phyloP scores from a whole-genome alignment of 2,888 invertebrate genomes.

The Tetheella fluctuosa region DNA sequence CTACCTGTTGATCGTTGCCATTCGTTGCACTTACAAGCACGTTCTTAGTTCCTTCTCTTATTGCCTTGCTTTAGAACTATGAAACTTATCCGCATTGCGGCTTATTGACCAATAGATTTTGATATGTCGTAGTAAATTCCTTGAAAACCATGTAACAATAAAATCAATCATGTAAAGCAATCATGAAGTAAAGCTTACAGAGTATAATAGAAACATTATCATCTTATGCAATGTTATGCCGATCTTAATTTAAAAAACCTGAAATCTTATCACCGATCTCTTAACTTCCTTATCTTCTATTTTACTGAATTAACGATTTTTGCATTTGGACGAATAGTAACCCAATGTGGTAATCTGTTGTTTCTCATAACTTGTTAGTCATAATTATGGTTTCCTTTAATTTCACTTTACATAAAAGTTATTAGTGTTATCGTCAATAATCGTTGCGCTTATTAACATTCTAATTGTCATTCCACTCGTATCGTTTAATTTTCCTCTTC shows the following conservation, averaged over 20 bases:
- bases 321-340: too few species aligned
- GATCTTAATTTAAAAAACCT: background rate
- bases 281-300: too few species aligned
- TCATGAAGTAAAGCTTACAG: too few species aligned
- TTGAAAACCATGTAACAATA: background rate
- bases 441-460: too few species aligned
- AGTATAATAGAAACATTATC: background rate
- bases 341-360: too few species aligned
- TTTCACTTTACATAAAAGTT: too few species aligned
- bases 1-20: background rate
- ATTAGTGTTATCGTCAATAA: too few species aligned
- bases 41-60: background rate
- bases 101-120: slow-evolving; percentile 4
- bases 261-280: background rate
- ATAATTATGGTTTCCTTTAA: too few species aligned
- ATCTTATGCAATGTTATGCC: background rate
- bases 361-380: too few species aligned
- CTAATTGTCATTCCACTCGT: too few species aligned
- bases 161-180: too few species aligned
- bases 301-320: background rate
- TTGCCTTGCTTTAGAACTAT: slow-evolving; percentile 4
- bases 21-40: background rate
- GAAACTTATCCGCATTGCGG: background rate
- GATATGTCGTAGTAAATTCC: background rate
- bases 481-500: too few species aligned